Base-by-base conservation (phyloP, 1,140 invertebrate genomes). In the Leucophenga varia region DNA sequence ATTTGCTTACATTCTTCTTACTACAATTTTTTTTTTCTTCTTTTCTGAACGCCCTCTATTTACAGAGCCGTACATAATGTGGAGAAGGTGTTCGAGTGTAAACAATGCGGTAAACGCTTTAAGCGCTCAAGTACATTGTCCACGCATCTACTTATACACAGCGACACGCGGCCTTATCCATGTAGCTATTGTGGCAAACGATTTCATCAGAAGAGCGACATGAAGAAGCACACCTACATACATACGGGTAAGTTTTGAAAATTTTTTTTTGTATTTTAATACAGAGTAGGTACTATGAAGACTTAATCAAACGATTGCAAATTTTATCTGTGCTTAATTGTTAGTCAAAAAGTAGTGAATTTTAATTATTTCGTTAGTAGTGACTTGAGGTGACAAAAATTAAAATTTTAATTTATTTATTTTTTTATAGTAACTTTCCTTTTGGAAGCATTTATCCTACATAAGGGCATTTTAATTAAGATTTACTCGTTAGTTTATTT, bases 191-290 rank as follows among this genome's bases (percentile, higher is more conserved):
- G 97, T 77, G 95, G 95, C 42, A 99, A 99, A 77, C 79, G 95
- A 51, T 99, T 99, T 80, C 97, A 99, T 76, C 97, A 99, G 78
- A 99, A 99, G 78, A 96, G 92, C 19, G 96, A 99, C 77, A 98
- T 98, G 96, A 98, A 98, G 81, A 99, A 99, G 71, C 96, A 99
- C 80, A 98, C 95, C 6, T 98, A 98, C 75, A 98, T 98, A 54
- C 96, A 99, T 76, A 99, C 96, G 65, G 96, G 95, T 98, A 77
- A 86, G 86, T 82, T 28, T 2, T 18, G 14, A 40, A 9, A 18
- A 40, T 17, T 43, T 31, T 39, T 17, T 31, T 40, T 17, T 46
- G 13, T 36, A 34, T 53, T 61, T 25, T n/a, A n/a, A n/a, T n/a
- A n/a, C n/a, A n/a, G n/a, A n/a, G n/a, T n/a, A n/a, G n/a, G n/a